Evolutionary conservation across 2,113 vertebrate species (phyloP).

Genomic region (Elanus axillaris): DNA sequence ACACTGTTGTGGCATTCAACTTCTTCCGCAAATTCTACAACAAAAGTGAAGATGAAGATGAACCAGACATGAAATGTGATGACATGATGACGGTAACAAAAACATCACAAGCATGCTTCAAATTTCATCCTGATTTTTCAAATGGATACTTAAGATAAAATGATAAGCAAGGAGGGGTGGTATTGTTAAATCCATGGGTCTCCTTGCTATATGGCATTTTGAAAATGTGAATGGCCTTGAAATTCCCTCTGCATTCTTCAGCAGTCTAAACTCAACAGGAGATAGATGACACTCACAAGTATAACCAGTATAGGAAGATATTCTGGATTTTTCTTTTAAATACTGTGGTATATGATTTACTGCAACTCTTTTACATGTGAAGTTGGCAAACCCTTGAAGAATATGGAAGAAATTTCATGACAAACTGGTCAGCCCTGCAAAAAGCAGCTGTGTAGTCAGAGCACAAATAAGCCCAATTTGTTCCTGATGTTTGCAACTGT

Average conservation of each 20-base stretch:
- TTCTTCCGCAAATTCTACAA: constrained; percentile 99
- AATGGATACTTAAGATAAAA: not conserved
- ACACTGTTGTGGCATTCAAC: constrained; percentile 98
- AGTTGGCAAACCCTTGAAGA: not conserved
- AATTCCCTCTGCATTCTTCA: not conserved
- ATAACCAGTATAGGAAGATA: not conserved
- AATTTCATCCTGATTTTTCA: not conserved
- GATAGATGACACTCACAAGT: not conserved
- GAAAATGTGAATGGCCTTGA: not conserved
- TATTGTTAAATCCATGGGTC: not conserved
- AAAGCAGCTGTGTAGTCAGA: not conserved
- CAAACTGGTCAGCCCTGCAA: not conserved
- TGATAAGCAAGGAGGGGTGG: not conserved
- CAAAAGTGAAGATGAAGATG: constrained; percentile 93
- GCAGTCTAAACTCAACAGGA: not conserved
- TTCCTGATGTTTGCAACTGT: not conserved
- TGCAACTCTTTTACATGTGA: not conserved
- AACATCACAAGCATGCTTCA: not conserved
- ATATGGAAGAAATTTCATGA: not conserved
- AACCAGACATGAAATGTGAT: constrained; percentile 97
- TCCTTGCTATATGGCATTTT: not conserved
- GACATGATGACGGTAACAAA: constrained; percentile 97
- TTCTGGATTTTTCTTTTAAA: not conserved
- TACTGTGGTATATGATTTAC: not conserved
- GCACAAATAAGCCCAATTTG: not conserved